A percentile compares a stretch with the other conserved stretches of the same genome.
Conservation (phyloP, 2,113 vertebrate species). For the Hystrix cristata region DNA sequence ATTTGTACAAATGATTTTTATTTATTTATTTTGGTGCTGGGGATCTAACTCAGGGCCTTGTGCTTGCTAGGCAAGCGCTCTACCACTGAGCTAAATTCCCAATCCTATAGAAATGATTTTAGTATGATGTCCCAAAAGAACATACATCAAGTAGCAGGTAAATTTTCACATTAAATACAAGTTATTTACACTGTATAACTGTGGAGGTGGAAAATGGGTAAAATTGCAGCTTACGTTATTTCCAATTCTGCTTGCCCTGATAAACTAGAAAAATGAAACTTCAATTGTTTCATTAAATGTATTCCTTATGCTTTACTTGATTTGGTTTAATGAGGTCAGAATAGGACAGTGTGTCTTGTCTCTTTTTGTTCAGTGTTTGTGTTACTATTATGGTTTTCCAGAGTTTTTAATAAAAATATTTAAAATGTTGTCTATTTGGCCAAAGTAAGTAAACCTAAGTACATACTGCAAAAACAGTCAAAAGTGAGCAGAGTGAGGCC, state of each 20-base stretch:
- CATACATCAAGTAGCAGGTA: not conserved
- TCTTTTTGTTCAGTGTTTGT: not conserved
- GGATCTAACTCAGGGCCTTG: too few relatives aligned
- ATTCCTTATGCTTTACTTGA: not conserved
- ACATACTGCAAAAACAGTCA: not conserved
- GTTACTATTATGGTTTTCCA: not conserved
- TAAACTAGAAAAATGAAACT: conserved; percentile 5
- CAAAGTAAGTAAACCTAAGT: not conserved
- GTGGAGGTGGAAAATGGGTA: not conserved
- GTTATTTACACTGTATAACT: not conserved
- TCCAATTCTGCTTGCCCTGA: not conserved
- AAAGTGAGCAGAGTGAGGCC: not conserved
- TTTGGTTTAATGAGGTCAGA: not conserved
- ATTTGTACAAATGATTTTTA: not conserved
- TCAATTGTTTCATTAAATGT: not conserved
- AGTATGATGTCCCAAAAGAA: not conserved
- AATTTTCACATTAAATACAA: conserved; percentile 1
- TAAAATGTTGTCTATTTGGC: not conserved
- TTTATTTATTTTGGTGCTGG: too few relatives aligned
- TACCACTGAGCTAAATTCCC: too few relatives aligned
- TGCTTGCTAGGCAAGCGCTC: too few relatives aligned
- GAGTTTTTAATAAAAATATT: not conserved
- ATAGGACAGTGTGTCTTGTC: not conserved
- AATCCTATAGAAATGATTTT: not conserved
- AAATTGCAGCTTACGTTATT: not conserved